A percentile compares a stretch with the other conserved stretches of the same genome.
phyloP scores from a whole-genome alignment of 2,888 invertebrate genomes.

The Heliconius cydno region DNA sequence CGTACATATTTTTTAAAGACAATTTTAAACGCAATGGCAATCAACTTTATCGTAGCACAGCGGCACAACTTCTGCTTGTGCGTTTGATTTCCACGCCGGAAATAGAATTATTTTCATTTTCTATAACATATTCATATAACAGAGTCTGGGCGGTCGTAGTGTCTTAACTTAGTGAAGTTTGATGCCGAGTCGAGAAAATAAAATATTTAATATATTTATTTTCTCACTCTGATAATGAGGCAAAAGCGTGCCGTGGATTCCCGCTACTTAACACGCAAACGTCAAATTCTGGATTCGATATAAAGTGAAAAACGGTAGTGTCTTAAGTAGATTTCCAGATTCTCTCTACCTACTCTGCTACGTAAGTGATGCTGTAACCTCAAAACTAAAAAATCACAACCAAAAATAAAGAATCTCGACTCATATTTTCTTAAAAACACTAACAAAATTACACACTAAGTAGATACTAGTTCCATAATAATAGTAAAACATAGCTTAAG shows the following conservation, averaged over 20 bases:
- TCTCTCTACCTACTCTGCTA: neutral
- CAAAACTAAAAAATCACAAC: neutral
- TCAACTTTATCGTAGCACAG: no score
- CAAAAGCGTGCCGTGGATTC: neutral
- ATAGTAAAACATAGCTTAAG: constrained; percentile 54
- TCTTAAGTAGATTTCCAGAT: neutral
- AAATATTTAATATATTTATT: neutral
- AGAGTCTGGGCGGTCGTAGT: no score
- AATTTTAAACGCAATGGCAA: no score
- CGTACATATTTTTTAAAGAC: neutral
- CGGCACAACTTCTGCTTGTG: no score
- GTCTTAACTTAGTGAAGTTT: neutral
- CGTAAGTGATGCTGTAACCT: no score
- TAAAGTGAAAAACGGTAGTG: neutral
- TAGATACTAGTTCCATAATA: constrained; percentile 44
- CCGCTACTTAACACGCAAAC: neutral
- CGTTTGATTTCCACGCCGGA: no score
- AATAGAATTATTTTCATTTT: no score
- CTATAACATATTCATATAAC: no score
- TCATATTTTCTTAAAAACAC: constrained; percentile 22
- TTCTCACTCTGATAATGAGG: neutral
- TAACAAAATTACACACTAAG: constrained; percentile 43
- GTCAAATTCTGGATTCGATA: no score
- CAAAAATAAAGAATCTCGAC: neutral
- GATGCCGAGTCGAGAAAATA: neutral